Conservation (phyloP, 2,113 vertebrate genomes). For the Bettongia penicillata region DNA sequence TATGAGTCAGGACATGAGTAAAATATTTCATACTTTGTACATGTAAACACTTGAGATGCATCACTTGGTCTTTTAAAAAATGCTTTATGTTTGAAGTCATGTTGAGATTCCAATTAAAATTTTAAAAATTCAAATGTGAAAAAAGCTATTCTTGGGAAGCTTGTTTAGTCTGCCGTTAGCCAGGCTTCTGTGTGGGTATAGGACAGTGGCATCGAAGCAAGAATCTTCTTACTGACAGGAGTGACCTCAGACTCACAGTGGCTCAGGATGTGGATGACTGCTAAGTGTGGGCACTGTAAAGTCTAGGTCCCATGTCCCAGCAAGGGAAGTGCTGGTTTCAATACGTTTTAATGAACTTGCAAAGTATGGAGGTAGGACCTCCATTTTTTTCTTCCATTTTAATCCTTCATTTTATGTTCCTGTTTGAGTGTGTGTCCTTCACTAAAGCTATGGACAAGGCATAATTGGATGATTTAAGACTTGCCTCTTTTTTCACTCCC, state of each 20-base stretch:
- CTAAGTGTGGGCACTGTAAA: not conserved
- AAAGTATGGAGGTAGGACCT: not conserved
- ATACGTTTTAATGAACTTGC: not conserved
- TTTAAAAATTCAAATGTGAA: slow-evolving; percentile 22
- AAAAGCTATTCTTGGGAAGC: not conserved
- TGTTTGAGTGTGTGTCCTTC: not conserved
- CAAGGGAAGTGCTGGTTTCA: not conserved
- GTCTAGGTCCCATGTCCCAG: not conserved
- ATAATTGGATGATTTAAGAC: no score
- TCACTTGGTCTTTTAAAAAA: not conserved
- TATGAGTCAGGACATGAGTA: not conserved
- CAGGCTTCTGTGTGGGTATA: not conserved
- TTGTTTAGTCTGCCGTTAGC: not conserved
- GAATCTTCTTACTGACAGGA: not conserved
- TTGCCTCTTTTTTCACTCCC: not conserved
- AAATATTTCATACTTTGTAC: not conserved
- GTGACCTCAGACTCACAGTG: not conserved
- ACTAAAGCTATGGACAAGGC: not conserved
- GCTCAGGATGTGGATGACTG: not conserved
- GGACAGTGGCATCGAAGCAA: not conserved
- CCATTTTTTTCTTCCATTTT: not conserved
- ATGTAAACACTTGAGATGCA: not conserved
- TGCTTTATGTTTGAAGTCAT: slow-evolving; percentile 6
- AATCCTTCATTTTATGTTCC: not conserved
- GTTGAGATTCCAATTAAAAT: not conserved